A percentile compares a stretch with the other conserved stretches of the same genome.
phyloP scores from a whole-genome alignment of 2,797 vertebrate species.

The Acanthurus tractus region DNA sequence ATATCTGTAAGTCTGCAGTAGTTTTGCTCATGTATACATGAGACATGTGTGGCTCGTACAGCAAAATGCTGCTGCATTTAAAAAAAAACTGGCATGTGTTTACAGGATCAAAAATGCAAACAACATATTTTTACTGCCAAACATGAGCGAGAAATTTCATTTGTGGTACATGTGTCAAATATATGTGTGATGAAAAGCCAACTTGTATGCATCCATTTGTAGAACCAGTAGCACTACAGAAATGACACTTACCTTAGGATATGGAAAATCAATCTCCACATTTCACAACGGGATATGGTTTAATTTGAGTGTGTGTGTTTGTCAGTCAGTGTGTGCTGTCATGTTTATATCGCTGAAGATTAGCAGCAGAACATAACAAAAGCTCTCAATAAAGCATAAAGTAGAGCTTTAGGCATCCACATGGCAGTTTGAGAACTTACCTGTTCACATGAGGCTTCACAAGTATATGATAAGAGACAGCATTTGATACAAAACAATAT shows the following conservation, averaged over 20 bases:
- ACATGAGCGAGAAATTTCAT: not conserved
- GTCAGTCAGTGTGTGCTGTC: not conserved
- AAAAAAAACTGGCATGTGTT: not conserved
- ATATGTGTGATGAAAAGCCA: constrained; percentile 22
- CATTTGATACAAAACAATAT: constrained; percentile 53
- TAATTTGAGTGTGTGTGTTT: constrained; percentile 7
- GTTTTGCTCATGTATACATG: not conserved
- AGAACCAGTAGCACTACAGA: constrained; percentile 25
- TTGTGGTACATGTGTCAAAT: constrained; percentile 4
- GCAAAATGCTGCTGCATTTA: not conserved
- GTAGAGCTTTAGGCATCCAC: constrained; percentile 10
- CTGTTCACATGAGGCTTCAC: constrained; percentile 69
- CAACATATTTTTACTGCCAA: not conserved
- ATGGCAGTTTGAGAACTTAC: constrained; percentile 69
- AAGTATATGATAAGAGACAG: constrained; percentile 56
- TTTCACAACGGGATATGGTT: constrained; percentile 2
- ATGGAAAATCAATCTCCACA: constrained; percentile 42
- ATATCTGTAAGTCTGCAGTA: not conserved
- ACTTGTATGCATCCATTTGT: constrained; percentile 32
- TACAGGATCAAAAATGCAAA: not conserved
- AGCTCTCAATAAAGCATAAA: constrained; percentile 1
- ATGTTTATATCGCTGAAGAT: constrained; percentile 21
- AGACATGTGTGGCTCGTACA: not conserved
- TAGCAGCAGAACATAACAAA: constrained; percentile 8
- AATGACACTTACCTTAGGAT: constrained; percentile 80